Evolutionary conservation across 2,797 vertebrate species (phyloP), one percentile per base, ranked within the genome.

Genomic region (Gephyroberyx darwinii): DNA sequence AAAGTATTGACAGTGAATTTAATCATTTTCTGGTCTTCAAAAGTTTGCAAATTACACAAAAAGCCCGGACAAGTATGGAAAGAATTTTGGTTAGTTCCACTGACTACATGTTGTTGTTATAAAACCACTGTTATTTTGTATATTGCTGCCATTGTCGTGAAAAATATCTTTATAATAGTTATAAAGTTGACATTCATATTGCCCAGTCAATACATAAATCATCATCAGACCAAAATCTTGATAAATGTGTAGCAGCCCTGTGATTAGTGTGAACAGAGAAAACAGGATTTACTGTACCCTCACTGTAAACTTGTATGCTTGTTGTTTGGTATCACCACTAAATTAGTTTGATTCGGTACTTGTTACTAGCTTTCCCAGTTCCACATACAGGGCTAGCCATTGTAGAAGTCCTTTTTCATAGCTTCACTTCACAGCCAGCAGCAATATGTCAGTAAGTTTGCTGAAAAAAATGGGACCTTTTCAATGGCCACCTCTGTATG

Each of bases 321-420:
- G 48, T 20, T 51, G 17, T 51, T 1, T 8, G 16, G 52, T 35
- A 41, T 43, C 3, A 48, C 26, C 3, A 14, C 2, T 22, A 20
- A 14, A 12, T 48, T 35, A 50, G 2, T 66, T 52, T 45, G 39
- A 63, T 47, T 35, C 19, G 59, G 59, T 63, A 71, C 69, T 54
- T 26, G 16, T 51, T 7, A 22, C 39, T 16, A 10, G 14, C 13
- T 20, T 43, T 61, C 8, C 20, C 26, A 13, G 16, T 26, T 31
- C 14, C 14, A 31, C 30, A 31, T 55, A 30, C 53, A 31, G 10
- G 2, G 26, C 4, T 55, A 55, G 53, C 26, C 14, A 55, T 31
- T 55, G 53, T 33, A 55, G 30, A 55, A 17, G 30, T 55, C 30
- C 53, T 30, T 55, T 16, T 31, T 31, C 22, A 33, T 14, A 26